Base-by-base conservation (phyloP, 1,140 invertebrate species). In the Lasioglossum albipes region DNA sequence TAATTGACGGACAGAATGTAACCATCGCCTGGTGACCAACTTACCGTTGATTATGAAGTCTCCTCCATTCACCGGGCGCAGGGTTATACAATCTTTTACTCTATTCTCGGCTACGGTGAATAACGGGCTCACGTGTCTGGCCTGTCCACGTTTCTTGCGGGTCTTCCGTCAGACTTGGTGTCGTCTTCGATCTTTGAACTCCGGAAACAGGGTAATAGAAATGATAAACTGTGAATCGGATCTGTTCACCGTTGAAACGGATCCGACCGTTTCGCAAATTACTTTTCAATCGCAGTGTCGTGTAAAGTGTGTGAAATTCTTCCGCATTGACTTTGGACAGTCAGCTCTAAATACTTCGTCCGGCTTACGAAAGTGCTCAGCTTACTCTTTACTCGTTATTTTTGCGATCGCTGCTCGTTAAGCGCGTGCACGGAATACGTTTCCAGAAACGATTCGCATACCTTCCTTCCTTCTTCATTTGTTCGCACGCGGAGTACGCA, bases 21-120 rank as follows among this genome's bases (percentile, higher is more conserved):
- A 75, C 52, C 49, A 59, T 61, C 64, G 41, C 42, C 27, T 2
- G 27, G 27, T 68, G 76, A 72, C 69, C 69, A 79, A 79, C 69
- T 65, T 79, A 65, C 16, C 22, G 31, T 42, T 65, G 52, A 79
- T 65, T 61, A 31, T 22, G 10, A 64, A 78, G 18, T 45, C 69
- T 76, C 16, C 22, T 65, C 61, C 76, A 72, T 79, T 79, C 76
- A 79, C 22, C 18, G 2, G 0, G 12, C 52, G 13, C 0, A 12
- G 16, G 31, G 36, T 79, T 79, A 79, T 79, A 72, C 69, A 79
- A 79, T 79, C 76, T 64, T 59, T 7, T 22, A 49, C 12, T 77
- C 20, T 7, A 27, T 70, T 71, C 59, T 36, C 36, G n/a, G 0
- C 4, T 10, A 49, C 45, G 31, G 61, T 49, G 67, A 71, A 41